phyloP scores from a whole-genome alignment of 2,888 invertebrate genomes.

The Lithosia quadra region DNA sequence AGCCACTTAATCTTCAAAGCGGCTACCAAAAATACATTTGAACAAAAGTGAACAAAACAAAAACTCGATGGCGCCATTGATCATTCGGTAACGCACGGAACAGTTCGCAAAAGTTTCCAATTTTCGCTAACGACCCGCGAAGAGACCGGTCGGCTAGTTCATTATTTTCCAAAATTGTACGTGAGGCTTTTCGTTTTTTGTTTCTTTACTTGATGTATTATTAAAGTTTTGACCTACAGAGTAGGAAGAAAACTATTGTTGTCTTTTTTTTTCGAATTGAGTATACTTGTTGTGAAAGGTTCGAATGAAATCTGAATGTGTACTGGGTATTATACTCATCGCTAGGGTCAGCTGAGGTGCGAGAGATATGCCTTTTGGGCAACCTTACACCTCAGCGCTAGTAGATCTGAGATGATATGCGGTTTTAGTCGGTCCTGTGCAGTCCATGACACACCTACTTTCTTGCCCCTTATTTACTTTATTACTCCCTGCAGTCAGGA shows the following conservation, averaged over 20 bases:
- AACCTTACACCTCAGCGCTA: too few relatives aligned
- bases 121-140: constrained; percentile 76
- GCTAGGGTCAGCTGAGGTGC: too few relatives aligned
- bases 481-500: too few relatives aligned
- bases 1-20: constrained; percentile 26
- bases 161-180: constrained; percentile 81
- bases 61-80: constrained; percentile 66
- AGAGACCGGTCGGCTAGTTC: constrained; percentile 75
- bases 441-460: too few relatives aligned
- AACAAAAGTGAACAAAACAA: constrained; percentile 52
- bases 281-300: background rate
- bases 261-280: constrained; percentile 36
- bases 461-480: too few relatives aligned
- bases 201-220: constrained; percentile 59
- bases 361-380: too few relatives aligned
- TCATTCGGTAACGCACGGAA: constrained; percentile 64
- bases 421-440: too few relatives aligned
- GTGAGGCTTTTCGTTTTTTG: constrained; percentile 52
- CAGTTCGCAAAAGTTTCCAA: constrained; percentile 63
- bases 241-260: constrained; percentile 35
- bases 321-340: too few relatives aligned
- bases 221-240: constrained; percentile 66
- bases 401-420: too few relatives aligned
- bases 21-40: constrained; percentile 39
- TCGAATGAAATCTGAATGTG: background rate